Conservation (phyloP, 2,113 vertebrate species). For the Plotosus lineatus region DNA sequence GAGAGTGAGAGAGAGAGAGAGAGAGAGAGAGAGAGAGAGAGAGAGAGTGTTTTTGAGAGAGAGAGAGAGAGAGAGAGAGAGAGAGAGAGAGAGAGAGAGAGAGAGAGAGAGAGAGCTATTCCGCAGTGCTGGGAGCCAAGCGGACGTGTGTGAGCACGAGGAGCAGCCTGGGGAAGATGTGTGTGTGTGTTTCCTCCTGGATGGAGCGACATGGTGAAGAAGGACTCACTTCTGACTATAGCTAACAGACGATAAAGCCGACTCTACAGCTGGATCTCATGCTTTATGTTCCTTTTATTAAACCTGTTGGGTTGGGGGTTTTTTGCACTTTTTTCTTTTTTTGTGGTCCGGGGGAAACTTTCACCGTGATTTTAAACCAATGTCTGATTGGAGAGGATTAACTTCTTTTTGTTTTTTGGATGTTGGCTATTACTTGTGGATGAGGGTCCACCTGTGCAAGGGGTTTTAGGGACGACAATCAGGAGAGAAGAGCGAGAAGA, state of each 20-base stretch:
- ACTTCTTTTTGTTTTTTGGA: constrained; percentile 52
- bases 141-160: constrained; percentile 73
- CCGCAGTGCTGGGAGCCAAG: constrained; percentile 74
- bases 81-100: constrained; percentile 56
- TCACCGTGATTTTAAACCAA: constrained; percentile 27
- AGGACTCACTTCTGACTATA: constrained; percentile 75
- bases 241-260: constrained; percentile 67
- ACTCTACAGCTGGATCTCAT: constrained; percentile 55
- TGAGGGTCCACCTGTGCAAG: constrained; percentile 66
- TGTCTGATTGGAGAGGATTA: constrained; percentile 50
- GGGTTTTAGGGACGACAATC: constrained; percentile 70
- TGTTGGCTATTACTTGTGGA: constrained; percentile 38
- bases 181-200: constrained; percentile 84
- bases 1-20: constrained; percentile 52
- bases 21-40: constrained; percentile 1
- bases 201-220: constrained; percentile 82
- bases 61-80: constrained; percentile 54
- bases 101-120: constrained; percentile 72
- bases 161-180: constrained; percentile 81
- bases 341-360: constrained; percentile 29
- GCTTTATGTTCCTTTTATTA: constrained; percentile 52
- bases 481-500: constrained; percentile 64
- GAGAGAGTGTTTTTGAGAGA: constrained; percentile 39
- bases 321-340: constrained; percentile 53
- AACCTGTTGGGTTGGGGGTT: constrained; percentile 30